Percentiles rank a stretch among this genome's conserved stretches.
Evolutionary conservation across 2,113 vertebrate genomes (phyloP).

Genomic region (Leptocoma aspasia): DNA sequence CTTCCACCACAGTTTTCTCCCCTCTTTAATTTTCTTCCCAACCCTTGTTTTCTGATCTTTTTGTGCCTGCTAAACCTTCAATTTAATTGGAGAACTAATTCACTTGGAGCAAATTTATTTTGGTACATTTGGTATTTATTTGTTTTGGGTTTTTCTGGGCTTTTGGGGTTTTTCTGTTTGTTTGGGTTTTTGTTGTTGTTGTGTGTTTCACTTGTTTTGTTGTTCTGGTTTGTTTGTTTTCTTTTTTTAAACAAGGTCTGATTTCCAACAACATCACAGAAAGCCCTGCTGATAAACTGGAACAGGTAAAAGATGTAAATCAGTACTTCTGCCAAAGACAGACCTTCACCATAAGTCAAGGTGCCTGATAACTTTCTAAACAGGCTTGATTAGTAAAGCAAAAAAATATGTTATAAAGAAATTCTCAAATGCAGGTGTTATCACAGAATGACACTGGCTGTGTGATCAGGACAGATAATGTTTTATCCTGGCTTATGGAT

Average conservation of each 20-base stretch:
- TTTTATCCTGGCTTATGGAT: slow-evolving; percentile 52
- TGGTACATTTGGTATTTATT: not conserved
- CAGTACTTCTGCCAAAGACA: not conserved
- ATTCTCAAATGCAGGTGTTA: slow-evolving; percentile 23
- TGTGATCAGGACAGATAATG: slow-evolving; percentile 27
- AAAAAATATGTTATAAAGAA: slow-evolving; percentile 18
- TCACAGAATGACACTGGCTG: slow-evolving; percentile 15
- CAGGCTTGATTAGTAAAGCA: slow-evolving; percentile 31
- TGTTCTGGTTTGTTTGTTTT: not conserved
- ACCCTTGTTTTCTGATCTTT: not conserved
- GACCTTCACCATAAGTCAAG: slow-evolving; percentile 50
- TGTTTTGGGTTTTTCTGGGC: not conserved
- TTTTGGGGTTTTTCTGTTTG: not conserved
- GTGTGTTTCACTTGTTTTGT: not conserved
- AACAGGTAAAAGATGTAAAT: not conserved
- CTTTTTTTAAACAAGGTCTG: not conserved
- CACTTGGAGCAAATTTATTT: not conserved
- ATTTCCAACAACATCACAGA: not conserved
- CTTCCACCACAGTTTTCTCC: not conserved
- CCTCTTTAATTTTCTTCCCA: not conserved
- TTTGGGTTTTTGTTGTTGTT: too few species aligned
- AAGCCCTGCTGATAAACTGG: not conserved
- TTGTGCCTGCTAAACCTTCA: not conserved
- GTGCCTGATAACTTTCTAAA: slow-evolving; percentile 52
- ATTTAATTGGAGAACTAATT: not conserved